These are phyloP conservation scores for Macquaria australasica DNA, from an alignment of 2,113 vertebrate genomes.

Conservation along the genomic window DNA sequence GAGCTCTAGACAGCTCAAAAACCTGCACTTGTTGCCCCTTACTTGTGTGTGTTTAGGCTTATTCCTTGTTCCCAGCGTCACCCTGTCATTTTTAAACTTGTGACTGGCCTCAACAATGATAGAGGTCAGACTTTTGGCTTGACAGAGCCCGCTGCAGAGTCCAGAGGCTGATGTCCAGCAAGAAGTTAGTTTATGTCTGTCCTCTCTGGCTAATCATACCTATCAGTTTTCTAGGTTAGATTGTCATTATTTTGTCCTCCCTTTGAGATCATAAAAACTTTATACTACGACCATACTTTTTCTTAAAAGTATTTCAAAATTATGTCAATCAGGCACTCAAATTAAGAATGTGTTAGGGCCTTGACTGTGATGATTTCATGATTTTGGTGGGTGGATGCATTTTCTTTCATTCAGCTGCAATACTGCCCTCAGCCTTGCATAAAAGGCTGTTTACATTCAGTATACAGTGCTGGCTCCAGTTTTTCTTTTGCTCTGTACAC, in stretches of 20 bases:
- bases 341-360: too few species aligned
- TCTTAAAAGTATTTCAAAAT: too few species aligned
- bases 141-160: background rate
- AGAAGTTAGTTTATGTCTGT: background rate
- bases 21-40: background rate
- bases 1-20: background rate
- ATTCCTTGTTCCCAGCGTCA: background rate
- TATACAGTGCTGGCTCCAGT: too few species aligned
- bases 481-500: too few species aligned
- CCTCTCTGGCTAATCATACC: background rate
- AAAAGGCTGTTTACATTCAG: too few species aligned
- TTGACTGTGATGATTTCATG: too few species aligned
- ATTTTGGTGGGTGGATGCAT: too few species aligned
- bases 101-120: background rate
- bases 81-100: constrained; percentile 1
- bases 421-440: too few species aligned
- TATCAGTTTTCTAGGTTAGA: background rate
- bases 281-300: background rate
- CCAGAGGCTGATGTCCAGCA: background rate
- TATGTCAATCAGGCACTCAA: too few species aligned
- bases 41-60: background rate
- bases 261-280: background rate
- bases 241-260: background rate
- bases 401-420: too few species aligned
- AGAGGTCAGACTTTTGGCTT: background rate